These are phyloP conservation scores for Drosophila quadrilineata DNA, from an alignment of 1,140 invertebrate genomes.

Conservation along the genomic window DNA sequence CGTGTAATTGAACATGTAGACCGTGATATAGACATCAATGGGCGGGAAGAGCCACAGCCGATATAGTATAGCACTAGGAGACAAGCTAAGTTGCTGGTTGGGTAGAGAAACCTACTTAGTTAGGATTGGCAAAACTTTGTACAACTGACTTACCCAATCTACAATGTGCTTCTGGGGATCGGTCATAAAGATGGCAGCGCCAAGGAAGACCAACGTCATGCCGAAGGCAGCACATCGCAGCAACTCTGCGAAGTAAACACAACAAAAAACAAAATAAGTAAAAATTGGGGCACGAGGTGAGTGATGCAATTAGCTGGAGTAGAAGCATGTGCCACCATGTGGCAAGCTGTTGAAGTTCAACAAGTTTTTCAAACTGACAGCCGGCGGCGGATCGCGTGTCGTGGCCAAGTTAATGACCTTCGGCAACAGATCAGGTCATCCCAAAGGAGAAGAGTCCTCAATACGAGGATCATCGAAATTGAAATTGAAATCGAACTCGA, in stretches of 20 bases:
- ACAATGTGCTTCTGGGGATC: conserved; percentile 83
- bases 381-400: conserved; percentile 48
- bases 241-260: conserved; percentile 62
- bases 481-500: too few species aligned
- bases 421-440: background rate
- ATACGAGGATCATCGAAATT: conserved; percentile 70
- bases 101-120: too few species aligned
- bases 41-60: conserved; percentile 87
- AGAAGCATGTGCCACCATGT: conserved; percentile 5
- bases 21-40: conserved; percentile 86
- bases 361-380: conserved; percentile 61
- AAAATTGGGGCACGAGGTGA: conserved; percentile 65
- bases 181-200: conserved; percentile 82
- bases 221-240: conserved; percentile 66
- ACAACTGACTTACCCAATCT: conserved; percentile 83
- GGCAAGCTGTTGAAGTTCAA: conserved; percentile 60
- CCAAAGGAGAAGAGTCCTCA: conserved; percentile 38
- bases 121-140: too few species aligned
- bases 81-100: conserved; percentile 84
- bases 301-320: conserved; percentile 39
- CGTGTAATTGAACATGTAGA: conserved; percentile 93
- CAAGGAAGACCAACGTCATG: conserved; percentile 77
- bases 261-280: too few species aligned
- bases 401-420: conserved; percentile 60
- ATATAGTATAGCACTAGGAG: conserved; percentile 83